Conservation (phyloP, 2,113 vertebrate species). For the Tetraodon nigroviridis region DNA sequence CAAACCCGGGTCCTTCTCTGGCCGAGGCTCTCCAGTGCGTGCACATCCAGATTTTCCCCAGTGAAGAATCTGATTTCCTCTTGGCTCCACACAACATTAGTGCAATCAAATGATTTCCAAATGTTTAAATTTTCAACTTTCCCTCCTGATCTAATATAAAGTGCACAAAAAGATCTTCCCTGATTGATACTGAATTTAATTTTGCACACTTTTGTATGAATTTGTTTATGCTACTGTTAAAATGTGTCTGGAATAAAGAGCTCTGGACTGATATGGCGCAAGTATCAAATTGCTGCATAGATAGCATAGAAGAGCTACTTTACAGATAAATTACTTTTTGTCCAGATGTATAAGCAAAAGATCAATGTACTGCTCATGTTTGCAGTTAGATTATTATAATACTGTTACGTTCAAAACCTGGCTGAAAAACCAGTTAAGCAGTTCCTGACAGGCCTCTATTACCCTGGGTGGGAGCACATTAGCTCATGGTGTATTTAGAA, state of each 20-base stretch:
- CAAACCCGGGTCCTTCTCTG: neutral
- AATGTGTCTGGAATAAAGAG: neutral
- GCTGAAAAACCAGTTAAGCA: neutral
- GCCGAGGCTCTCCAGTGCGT: neutral
- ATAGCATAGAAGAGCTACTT: no score
- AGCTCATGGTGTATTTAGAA: conserved; percentile 20
- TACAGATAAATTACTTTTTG: no score
- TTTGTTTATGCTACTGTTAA: neutral
- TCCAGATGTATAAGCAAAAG: no score
- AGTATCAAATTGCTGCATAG: neutral
- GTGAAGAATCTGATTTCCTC: neutral
- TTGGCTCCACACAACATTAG: neutral
- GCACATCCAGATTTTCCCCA: neutral
- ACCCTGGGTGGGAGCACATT: conserved; percentile 34
- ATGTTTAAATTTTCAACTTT: neutral
- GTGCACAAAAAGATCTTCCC: neutral
- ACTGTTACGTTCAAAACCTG: no score
- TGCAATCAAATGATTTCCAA: neutral
- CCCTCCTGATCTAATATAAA: neutral
- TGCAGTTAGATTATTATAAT: no score
- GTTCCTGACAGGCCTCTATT: conserved; percentile 12
- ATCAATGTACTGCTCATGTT: no score
- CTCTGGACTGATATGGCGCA: no score
- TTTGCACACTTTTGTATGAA: no score
- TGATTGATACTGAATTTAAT: neutral